Base-by-base conservation (phyloP, 1,140 invertebrate species). In the Temnothorax curvispinosus region DNA sequence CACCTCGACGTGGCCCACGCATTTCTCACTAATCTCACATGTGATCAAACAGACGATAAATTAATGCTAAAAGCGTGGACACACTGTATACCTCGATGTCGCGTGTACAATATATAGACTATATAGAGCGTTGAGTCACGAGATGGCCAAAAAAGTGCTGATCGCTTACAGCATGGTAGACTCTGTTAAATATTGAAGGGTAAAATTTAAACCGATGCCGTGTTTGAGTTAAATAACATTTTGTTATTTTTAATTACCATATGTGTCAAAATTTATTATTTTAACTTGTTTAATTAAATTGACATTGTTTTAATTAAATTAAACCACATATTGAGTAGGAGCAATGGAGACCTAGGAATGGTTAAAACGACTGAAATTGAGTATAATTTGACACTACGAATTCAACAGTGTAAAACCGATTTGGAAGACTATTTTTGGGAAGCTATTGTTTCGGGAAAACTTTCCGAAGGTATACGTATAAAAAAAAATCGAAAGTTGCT, bases 1-100 rank as follows among this genome's bases (percentile, higher is more conserved):
- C 74, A 85, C 76, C 80, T 81, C 64, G 67, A 35, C 27, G 9
- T 64, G 35, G 74, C 90, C 91, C 76, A 92, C 91, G 91, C 89
- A 44, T 89, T 77, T 86, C 81, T 86, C 76, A 85, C 90, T 78
- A 84, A 58, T 91, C 87, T 90, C 38, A 54, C 85, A 65, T 56
- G 62, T 72, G 72, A 62, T 81, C 85, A 78, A 41, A 18, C 80
- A 47, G 11, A 2, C 87, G 77, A 91, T 89, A 84, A 89, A 91
- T 91, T 78, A 58, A 74, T 21, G 41, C 9, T 18, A 13, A 11
- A 38, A 47, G 41, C 80, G 72, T n/a, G 41, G 27, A 47, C 13
- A 44, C 18, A n/a, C 15, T 2, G 38, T 41, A 21, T 62, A 41
- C 11, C 8, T 75, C 21, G 27, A 75, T 41, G 32, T 38, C n/a